A percentile compares a stretch with the other conserved stretches of the same genome.
Conservation (phyloP, 2,797 vertebrate genomes). For the Sciurus vulgaris region DNA sequence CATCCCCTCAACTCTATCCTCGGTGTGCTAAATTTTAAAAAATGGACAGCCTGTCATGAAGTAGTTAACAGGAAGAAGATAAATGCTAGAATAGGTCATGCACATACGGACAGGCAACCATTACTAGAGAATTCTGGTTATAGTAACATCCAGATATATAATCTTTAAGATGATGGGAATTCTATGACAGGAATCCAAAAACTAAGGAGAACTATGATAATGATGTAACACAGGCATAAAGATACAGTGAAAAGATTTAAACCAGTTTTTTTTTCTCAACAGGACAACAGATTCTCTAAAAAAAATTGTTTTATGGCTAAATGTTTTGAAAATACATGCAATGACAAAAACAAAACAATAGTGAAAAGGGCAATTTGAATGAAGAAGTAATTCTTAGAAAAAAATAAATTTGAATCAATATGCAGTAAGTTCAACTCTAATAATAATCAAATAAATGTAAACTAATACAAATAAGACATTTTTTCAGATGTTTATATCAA, state of each 20-base stretch:
- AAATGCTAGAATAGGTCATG: neutral
- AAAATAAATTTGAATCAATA: slow-evolving; percentile 48
- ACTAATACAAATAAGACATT: slow-evolving; percentile 13
- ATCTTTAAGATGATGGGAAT: slow-evolving; percentile 32
- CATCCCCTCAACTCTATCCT: slow-evolving; percentile 97
- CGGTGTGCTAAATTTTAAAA: slow-evolving; percentile 89
- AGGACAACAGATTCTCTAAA: neutral
- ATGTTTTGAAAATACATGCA: slow-evolving; percentile 15
- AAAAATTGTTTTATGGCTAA: neutral
- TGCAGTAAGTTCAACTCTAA: neutral
- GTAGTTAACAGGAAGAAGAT: slow-evolving; percentile 17
- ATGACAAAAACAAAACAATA: neutral
- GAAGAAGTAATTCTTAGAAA: slow-evolving; percentile 29
- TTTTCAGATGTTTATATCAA: slow-evolving; percentile 41
- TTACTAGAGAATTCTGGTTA: neutral
- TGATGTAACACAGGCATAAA: neutral
- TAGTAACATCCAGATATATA: neutral
- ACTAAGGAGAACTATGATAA: neutral
- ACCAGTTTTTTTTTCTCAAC: slow-evolving; percentile 42
- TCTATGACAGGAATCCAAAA: neutral
- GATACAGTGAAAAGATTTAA: slow-evolving; percentile 35
- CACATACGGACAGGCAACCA: neutral
- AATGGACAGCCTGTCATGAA: neutral
- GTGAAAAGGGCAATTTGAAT: slow-evolving; percentile 26
- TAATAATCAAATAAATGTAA: slow-evolving; percentile 50